Evolutionary conservation across 2,113 vertebrate genomes (phyloP), one percentile per base, ranked within the genome.

Genomic region (Vulpes vulpes): DNA sequence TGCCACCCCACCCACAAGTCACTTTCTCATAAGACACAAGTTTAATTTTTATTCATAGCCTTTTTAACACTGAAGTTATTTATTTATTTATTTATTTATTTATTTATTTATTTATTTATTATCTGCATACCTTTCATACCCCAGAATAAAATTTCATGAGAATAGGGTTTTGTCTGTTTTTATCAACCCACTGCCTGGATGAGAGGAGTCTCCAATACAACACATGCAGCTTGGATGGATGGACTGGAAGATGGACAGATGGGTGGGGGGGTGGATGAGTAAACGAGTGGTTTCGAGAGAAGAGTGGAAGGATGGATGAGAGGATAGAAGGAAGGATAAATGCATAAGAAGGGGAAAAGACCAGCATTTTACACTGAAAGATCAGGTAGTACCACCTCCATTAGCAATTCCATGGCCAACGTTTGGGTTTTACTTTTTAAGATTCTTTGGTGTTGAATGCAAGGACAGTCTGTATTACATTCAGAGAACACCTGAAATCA

Each of bases 401-500:
- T 86, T 82, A 57, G 14, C 4, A 88, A 87, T 51, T 71, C 38
- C 62, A 27, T 59, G 12, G 14, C n/a, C 53, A 65, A 25, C 5
- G 35, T 35, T 22, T 82, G 22, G 4, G 11, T 69, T 90, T 27
- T 43, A 6, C 22, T 74, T 93, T 57, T 43, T 30, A 93, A 73
- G 43, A 87, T n/a, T 53, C 22, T 19, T 9, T 57, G 76, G 88
- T 30, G 43, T 83, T 69, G 30, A 80, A 84, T 2, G 32, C 57
- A 89, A 97, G n/a, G 85, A 57, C 1, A 87, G 25, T 5, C 1
- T 27, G 10, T 43, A 57, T 32, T 59, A 79, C n/a, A 38, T 87
- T 90, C 27, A 95, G 23, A 64, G 57, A 87, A 57, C 49, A 71
- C 65, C 53, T 89, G 43, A 27, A 71, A 67, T 92, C 53, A 57